Base-by-base conservation (phyloP, 2,888 invertebrate species). In the Microplitis manilae region DNA sequence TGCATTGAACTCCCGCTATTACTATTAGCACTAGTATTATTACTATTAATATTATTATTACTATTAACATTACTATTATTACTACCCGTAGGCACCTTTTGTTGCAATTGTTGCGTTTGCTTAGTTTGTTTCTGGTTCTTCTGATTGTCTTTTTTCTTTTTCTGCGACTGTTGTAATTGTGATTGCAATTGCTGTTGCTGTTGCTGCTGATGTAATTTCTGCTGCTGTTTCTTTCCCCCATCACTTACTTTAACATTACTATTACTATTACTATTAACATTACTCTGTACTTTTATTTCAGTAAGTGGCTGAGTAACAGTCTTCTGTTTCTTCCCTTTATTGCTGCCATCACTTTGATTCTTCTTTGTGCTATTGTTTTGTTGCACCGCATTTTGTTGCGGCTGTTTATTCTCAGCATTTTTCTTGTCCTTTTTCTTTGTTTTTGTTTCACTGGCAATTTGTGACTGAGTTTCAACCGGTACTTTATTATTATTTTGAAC, bases 361-460 rank as follows among this genome's bases (percentile, higher is more conserved):
- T 78, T 78, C 41, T 81, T 88, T 5, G 73, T 62, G 77, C 83
- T 85, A 59, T 82, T 73, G 15, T 79, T 80, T 59, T 84, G 85
- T 15, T 85, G 83, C 8, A 79, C 76, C 5, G 85, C 80, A 41
- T 17, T 65, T 65, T 30, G 41, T 9, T 41, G 9, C 7, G 87
- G 86, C 69, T 88, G 87, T 59, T 89, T 89, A 17, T 88, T 87
- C 8, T 88, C 89, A 0, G 79, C 81, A 71, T 85, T 87, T 70
- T 87, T 89, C 73, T 89, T 88, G 5, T 89, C 87, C 62, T 89
- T 89, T 62, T 89, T 90, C 15, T 50, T 50, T 1, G 13, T 8
- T 50, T 50, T 50, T 8, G 13, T 74, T 40, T 87, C 88, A 7
- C 62, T 77, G 5, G 76, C 74, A 78, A 73, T 80, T 77, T 83